Evolutionary conservation across 2,888 invertebrate species (phyloP), one percentile per base, ranked within the genome.

Genomic region (Osmoderma eremita): DNA sequence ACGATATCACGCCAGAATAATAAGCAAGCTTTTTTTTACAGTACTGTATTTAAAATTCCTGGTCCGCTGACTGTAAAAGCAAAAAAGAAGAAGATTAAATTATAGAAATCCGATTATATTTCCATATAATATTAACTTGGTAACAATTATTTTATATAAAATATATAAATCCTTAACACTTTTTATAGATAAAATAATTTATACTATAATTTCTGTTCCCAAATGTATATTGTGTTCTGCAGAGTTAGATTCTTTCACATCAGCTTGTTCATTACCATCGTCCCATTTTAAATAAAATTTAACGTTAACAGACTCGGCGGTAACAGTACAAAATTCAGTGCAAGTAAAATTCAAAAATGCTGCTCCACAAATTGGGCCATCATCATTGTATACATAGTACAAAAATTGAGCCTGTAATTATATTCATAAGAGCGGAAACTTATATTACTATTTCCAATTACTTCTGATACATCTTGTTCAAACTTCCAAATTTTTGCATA

Each of bases 11-110:
- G 54, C 30, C 54, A n/a, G n/a, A 38, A 22, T 24, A 56, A 42
- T 30, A 36, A 41, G 12, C 22, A 8, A n/a, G 10, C 73, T 73
- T 81, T 81, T 67, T 78, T 77, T 89, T 88, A 70, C 86, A 95
- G 94, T 77, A 94, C 95, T 54, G 93, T 95, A 10, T 96, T 95
- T 83, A 95, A 95, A 83, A 91, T 91, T 71, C 92, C 92, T n/a
- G 92, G 91, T 0, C 91, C 93, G 1, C 83, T 93, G 17, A 89
- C 91, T 8, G 85, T 87, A 24, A 92, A 93, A 79, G 85, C 90
- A 49, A 94, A 93, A 80, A 95, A 94, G 83, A 93, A 91, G 81
- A 95, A 93, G 80, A 84, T 68, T 22, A 68, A 68, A 50, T 50
- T 68, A 50, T 68, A 62, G 63, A 45, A 38, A 13, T 49, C 18